These are phyloP conservation scores for Drosophila mettleri DNA, from an alignment of 2,888 invertebrate genomes.

Conservation along the genomic window DNA sequence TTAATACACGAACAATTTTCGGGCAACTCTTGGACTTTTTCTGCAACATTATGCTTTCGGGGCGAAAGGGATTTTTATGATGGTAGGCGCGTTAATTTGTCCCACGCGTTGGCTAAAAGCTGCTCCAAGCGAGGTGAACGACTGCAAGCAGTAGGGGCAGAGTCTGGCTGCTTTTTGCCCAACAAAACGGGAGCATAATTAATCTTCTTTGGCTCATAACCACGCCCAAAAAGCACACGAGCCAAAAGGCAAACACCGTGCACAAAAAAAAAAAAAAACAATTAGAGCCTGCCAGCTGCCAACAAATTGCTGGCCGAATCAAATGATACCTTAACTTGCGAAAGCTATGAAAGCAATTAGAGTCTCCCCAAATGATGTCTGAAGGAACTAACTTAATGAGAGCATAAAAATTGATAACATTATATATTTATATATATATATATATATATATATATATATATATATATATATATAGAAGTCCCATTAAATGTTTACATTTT, in stretches of 20 bases:
- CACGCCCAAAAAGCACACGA: slow-evolving; percentile 13
- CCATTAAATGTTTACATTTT: not conserved
- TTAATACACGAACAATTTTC: slow-evolving; percentile 41
- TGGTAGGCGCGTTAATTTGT: slow-evolving; percentile 55
- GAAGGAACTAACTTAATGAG: no score
- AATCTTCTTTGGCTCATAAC: slow-evolving; percentile 58
- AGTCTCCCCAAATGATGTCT: no score
- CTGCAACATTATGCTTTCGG: slow-evolving; percentile 21
- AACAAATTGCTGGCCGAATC: slow-evolving; percentile 18
- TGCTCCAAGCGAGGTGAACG: not conserved
- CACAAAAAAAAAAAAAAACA: slow-evolving; percentile 12
- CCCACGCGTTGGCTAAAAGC: slow-evolving; percentile 49
- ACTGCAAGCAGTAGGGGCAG: not conserved
- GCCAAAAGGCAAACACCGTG: slow-evolving; percentile 18
- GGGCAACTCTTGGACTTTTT: slow-evolving; percentile 2
- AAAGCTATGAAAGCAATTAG: no score
- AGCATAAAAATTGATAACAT: no score
- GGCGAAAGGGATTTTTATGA: slow-evolving; percentile 30
- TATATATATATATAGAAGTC: no score
- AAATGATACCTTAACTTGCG: slow-evolving; percentile 12
- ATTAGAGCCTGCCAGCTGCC: slow-evolving; percentile 1
- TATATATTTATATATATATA: no score
- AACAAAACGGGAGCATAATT: slow-evolving; percentile 52
- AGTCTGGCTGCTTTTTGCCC: not conserved
- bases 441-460: not conserved